phyloP scores from a whole-genome alignment of 1,140 invertebrate genomes.

The Halyomorpha halys region DNA sequence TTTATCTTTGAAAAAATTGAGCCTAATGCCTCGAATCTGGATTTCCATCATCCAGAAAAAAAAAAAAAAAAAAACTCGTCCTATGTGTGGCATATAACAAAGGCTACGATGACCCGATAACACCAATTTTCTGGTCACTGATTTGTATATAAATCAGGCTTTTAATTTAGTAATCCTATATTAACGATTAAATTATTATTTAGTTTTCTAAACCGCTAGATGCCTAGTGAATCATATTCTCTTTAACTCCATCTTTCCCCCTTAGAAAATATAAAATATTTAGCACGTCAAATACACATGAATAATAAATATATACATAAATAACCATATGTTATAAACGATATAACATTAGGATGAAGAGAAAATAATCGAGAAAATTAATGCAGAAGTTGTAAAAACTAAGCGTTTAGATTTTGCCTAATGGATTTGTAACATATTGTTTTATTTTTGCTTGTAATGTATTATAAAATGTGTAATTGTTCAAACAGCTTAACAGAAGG shows the following conservation, averaged over 20 bases:
- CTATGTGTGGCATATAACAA: no score
- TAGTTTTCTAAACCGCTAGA: background rate
- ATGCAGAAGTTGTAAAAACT: constrained; percentile 11
- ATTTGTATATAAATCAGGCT: constrained; percentile 6
- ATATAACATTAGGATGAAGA: constrained; percentile 5
- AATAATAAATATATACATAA: background rate
- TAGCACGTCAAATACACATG: constrained; percentile 9
- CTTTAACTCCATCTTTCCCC: constrained; percentile 7
- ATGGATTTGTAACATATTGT: constrained; percentile 16
- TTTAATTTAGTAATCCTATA: constrained; percentile 3
- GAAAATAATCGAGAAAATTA: background rate
- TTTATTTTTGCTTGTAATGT: constrained; percentile 19
- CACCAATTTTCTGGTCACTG: constrained; percentile 10
- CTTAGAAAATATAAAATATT: constrained; percentile 11
- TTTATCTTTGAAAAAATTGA: no score
- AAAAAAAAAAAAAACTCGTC: no score
- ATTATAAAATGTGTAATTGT: constrained; percentile 13
- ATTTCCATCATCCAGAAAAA: no score
- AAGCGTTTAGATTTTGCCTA: constrained; percentile 15
- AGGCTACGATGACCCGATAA: background rate
- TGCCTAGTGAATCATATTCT: constrained; percentile 1
- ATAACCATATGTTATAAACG: no score
- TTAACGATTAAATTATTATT: background rate
- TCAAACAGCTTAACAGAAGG: constrained; percentile 3
- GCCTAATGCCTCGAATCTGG: no score